A percentile compares a stretch with the other conserved stretches of the same genome.
Conservation (phyloP, 64 coral and sea anemone genomes). For the Trachythela sp. region DNA sequence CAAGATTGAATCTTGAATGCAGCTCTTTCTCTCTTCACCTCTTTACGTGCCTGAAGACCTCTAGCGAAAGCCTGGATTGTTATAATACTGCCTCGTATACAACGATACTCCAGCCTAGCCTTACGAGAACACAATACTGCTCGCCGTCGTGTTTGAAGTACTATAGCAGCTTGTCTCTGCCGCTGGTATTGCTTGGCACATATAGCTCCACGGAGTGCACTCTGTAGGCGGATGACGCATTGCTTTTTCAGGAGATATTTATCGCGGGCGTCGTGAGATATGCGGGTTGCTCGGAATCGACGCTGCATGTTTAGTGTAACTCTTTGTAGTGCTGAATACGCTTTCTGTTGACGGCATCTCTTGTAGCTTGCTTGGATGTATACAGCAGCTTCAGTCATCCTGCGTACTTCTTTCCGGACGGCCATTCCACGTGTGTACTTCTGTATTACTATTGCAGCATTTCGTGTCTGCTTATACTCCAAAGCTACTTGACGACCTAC, state of each 20-base stretch:
- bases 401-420: neutral
- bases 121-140: neutral
- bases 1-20: slow-evolving; percentile 60
- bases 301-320: slow-evolving; percentile 56
- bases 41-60: neutral
- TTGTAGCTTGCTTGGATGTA: slow-evolving; percentile 65
- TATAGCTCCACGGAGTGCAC: neutral
- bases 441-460: neutral
- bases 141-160: neutral
- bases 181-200: neutral
- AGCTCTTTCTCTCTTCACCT: slow-evolving; percentile 1
- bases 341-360: slow-evolving; percentile 28
- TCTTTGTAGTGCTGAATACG: neutral
- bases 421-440: neutral
- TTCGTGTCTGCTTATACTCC: slow-evolving; percentile 35
- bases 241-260: neutral
- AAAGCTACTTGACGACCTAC: slow-evolving; percentile 56
- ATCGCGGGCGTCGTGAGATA: neutral
- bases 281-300: neutral
- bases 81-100: slow-evolving; percentile 5
- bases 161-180: neutral
- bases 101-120: neutral
- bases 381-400: slow-evolving; percentile 33
- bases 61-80: neutral
- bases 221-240: neutral